Evolutionary conservation across 2,888 invertebrate genomes (phyloP).

Genomic region (Rutpela maculata): DNA sequence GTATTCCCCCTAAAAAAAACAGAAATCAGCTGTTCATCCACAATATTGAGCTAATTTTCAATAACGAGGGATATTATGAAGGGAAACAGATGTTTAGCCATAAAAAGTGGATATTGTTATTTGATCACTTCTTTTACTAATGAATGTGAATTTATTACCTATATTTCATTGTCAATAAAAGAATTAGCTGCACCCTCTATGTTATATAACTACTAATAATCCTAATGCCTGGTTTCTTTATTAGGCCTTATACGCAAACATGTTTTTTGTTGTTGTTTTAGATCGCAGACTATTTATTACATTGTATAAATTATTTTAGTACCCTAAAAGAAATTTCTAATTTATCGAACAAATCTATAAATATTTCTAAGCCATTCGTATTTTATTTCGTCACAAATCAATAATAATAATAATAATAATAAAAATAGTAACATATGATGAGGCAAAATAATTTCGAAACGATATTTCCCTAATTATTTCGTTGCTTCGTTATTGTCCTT

Average conservation of each 20-base stretch:
- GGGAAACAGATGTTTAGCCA: conserved; percentile 30
- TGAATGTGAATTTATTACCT: conserved; percentile 26
- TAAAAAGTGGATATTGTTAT: conserved; percentile 25
- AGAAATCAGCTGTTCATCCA: conserved; percentile 32
- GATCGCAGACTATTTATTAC: background rate
- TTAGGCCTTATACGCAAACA: background rate
- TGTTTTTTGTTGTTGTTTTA: background rate
- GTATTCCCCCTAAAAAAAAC: conserved; percentile 19
- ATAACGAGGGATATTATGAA: conserved; percentile 19
- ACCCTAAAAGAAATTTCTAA: no score
- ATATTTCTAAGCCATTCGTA: no score
- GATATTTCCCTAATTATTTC: no score
- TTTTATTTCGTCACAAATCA: no score
- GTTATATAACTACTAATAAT: background rate
- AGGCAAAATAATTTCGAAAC: no score
- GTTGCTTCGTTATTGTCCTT: no score
- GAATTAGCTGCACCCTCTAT: conserved; percentile 2
- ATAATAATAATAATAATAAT: no score
- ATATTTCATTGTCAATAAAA: conserved; percentile 19
- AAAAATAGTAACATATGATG: no score
- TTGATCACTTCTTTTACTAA: conserved; percentile 25
- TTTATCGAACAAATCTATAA: no score
- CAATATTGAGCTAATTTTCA: conserved; percentile 14
- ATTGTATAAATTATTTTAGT: background rate
- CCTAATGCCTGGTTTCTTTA: background rate